Base-by-base conservation (phyloP, 1,140 invertebrate species). In the Oryctes rhinoceros region DNA sequence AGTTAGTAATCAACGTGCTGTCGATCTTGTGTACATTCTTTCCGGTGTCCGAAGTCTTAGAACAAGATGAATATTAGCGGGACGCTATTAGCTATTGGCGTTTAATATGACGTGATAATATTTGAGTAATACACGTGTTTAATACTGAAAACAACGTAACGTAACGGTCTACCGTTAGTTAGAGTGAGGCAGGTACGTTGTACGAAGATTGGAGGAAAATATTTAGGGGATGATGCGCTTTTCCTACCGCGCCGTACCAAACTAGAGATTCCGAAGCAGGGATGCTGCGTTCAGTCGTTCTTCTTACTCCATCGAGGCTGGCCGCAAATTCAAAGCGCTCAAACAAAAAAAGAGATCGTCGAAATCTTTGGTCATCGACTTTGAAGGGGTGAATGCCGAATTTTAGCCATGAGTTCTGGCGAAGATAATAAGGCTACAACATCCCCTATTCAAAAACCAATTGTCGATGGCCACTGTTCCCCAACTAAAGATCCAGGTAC, bases 401-500 rank as follows among this genome's bases (percentile, higher is more conserved):
- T 53, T 78, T 39, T 79, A 71, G 78, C 78, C 76, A 83, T 83
- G 82, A 81, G 83, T 78, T 81, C 81, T 82, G 84, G 84, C 83
- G 84, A 84, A 84, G 84, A 84, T 85, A 81, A 82, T 80, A 85
- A 85, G 83, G 83, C 83, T 77, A 82, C 83, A 79, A 82, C 83
- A 77, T 84, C 84, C 80, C 84, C 84, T 53, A 77, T 75, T 35
- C 81, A 78, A 39, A 85, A 85, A 81, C 82, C 81, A 39, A 83
- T 86, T 80, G 85, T 83, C 81, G 85, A 86, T 79, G 85, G 85
- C 79, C 84, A 85, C 81, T 86, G 85, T 79, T 83, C 85, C 49
- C 85, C 85, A 59, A 78, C 85, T 47, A 83, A 84, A 81, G 81
- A 84, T 67, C 74, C 81, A 78, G 83, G 80, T 83, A 84, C 80